A percentile compares a stretch with the other conserved stretches of the same genome.
Evolutionary conservation across 2,888 invertebrate genomes (phyloP).

Genomic region (Cosmopolites sordidus): DNA sequence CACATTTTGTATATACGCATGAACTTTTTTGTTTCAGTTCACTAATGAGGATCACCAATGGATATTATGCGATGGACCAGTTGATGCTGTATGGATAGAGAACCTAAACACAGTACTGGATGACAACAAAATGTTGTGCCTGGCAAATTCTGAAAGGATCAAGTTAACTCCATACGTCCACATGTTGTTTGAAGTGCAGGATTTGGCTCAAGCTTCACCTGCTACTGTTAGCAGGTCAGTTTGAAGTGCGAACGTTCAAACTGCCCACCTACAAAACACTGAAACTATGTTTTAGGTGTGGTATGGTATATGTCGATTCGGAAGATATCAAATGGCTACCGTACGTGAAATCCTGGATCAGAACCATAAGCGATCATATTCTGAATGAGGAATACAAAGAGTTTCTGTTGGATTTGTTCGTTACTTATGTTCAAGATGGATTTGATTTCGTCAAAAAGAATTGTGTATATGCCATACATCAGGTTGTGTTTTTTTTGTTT

Average conservation of each 20-base stretch:
- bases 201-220: slow-evolving; percentile 84
- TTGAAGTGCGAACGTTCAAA: too few relatives aligned
- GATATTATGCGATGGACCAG: slow-evolving; percentile 88
- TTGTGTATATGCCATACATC: slow-evolving; percentile 69
- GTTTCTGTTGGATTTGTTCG: slow-evolving; percentile 64
- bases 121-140: slow-evolving; percentile 89
- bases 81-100: slow-evolving; percentile 92
- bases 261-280: background rate
- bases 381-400: slow-evolving; percentile 57
- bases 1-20: too few relatives aligned
- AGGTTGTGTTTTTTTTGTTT: slow-evolving; percentile 51
- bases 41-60: slow-evolving; percentile 74
- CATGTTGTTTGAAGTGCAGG: slow-evolving; percentile 84
- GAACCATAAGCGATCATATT: slow-evolving; percentile 51
- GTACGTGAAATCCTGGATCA: slow-evolving; percentile 73
- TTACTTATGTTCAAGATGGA: slow-evolving; percentile 58
- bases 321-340: slow-evolving; percentile 79
- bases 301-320: slow-evolving; percentile 90
- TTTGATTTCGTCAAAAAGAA: slow-evolving; percentile 63
- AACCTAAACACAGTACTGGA: slow-evolving; percentile 90
- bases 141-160: slow-evolving; percentile 87
- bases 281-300: slow-evolving; percentile 52
- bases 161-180: slow-evolving; percentile 85
- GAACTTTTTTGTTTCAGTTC: slow-evolving; percentile 7
- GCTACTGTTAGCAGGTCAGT: slow-evolving; percentile 73